Evolutionary conservation across 2,888 invertebrate genomes (phyloP).

Genomic region (Adelognathus sp.): DNA sequence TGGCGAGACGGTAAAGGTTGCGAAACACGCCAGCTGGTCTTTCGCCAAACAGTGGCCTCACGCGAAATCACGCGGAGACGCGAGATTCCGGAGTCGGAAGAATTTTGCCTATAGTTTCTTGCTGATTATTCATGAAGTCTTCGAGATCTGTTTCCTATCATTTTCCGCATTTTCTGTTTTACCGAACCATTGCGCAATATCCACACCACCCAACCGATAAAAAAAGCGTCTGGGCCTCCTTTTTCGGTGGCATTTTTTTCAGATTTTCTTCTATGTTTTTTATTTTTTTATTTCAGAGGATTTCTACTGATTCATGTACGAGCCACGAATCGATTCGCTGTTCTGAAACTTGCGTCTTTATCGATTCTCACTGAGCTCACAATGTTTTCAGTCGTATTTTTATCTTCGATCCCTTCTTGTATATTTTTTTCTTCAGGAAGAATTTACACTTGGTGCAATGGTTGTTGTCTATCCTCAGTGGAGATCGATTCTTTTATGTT

Average conservation of each 20-base stretch:
- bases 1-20: conserved; percentile 75
- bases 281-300: conserved; percentile 28
- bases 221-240: conserved; percentile 35
- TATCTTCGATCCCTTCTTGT: no score
- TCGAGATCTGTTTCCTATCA: conserved; percentile 32
- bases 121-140: conserved; percentile 55
- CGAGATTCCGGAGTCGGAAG: conserved; percentile 44
- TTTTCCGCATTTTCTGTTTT: conserved; percentile 32
- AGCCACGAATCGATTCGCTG: conserved; percentile 25
- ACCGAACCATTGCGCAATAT: neutral
- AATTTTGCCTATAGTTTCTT: conserved; percentile 26
- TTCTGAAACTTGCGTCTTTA: neutral
- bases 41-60: conserved; percentile 79
- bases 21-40: conserved; percentile 79
- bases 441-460: no score
- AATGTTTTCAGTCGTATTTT: no score
- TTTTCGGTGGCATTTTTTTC: neutral
- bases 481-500: no score
- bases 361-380: no score
- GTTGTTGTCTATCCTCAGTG: no score
- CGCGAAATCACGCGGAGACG: conserved; percentile 78
- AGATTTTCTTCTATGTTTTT: neutral
- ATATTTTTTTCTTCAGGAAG: no score
- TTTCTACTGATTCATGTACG: conserved; percentile 33
- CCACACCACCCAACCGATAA: neutral